A percentile compares a stretch with the other conserved stretches of the same genome.
Conservation (phyloP, 2,113 vertebrate species). For the Dasyprocta punctata region DNA sequence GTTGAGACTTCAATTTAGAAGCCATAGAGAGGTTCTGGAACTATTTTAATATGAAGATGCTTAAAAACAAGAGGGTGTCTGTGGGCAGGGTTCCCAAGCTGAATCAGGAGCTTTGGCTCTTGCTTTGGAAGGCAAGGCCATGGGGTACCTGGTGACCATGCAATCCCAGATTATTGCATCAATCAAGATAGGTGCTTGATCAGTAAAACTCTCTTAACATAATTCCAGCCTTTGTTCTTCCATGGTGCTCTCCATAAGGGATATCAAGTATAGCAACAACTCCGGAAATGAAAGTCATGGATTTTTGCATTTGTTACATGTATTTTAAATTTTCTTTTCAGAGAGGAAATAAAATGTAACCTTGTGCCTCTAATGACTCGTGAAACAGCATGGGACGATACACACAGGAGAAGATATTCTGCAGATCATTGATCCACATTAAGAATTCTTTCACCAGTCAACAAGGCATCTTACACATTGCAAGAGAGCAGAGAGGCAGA, state of each 20-base stretch:
- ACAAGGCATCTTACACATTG: neutral
- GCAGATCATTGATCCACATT: slow-evolving; percentile 41
- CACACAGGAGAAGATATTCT: neutral
- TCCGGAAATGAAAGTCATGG: neutral
- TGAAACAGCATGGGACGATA: neutral
- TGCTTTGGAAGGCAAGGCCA: neutral
- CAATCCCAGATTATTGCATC: neutral
- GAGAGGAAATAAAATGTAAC: slow-evolving; percentile 35
- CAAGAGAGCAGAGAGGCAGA: neutral
- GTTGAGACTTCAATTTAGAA: neutral
- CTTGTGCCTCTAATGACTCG: slow-evolving; percentile 1
- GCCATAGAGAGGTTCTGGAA: neutral
- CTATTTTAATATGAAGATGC: neutral
- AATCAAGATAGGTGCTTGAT: neutral
- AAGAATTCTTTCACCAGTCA: neutral
- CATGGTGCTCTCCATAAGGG: neutral
- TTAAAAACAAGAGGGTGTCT: neutral
- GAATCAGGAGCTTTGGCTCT: neutral
- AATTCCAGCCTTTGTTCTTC: neutral
- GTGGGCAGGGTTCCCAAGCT: neutral
- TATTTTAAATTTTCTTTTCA: slow-evolving; percentile 16
- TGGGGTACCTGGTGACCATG: neutral
- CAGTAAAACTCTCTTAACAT: neutral
- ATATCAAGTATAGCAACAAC: neutral
- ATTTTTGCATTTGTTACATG: neutral